These are phyloP conservation scores for Tinea trinotella DNA, from an alignment of 2,888 invertebrate genomes.

Conservation along the genomic window DNA sequence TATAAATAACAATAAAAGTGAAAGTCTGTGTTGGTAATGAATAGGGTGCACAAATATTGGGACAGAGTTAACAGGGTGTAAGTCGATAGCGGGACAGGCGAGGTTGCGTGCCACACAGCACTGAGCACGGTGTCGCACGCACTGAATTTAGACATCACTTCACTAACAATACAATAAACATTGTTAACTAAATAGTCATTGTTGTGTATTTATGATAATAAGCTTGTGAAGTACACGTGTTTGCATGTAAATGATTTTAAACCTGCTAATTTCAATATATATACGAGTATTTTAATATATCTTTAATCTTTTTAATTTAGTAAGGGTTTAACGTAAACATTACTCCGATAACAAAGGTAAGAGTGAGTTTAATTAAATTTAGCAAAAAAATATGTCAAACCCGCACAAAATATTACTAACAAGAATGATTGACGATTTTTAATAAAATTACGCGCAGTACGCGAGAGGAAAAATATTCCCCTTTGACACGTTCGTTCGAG, in stretches of 20 bases:
- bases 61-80: conserved; percentile 66
- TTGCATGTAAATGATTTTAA: background rate
- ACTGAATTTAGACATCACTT: conserved; percentile 49
- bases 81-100: conserved; percentile 63
- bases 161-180: conserved; percentile 9
- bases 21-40: conserved; percentile 36
- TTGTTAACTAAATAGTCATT: conserved; percentile 1
- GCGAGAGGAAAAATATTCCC: conserved; percentile 15
- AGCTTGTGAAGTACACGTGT: background rate
- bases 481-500: conserved; percentile 11
- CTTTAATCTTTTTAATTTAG: background rate
- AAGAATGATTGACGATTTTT: conserved; percentile 30
- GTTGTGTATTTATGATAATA: conserved; percentile 3
- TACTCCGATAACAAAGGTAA: background rate
- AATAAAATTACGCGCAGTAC: conserved; percentile 25
- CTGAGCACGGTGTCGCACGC: conserved; percentile 21
- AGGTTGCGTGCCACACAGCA: conserved; percentile 49
- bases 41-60: conserved; percentile 65
- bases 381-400: conserved; percentile 20
- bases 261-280: background rate
- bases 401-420: conserved; percentile 24
- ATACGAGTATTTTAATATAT: background rate
- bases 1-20: conserved; percentile 50
- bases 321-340: background rate
- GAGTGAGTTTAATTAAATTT: conserved; percentile 12